phyloP scores from a whole-genome alignment of 2,888 invertebrate species.

The Neoaliturus tenellus region DNA sequence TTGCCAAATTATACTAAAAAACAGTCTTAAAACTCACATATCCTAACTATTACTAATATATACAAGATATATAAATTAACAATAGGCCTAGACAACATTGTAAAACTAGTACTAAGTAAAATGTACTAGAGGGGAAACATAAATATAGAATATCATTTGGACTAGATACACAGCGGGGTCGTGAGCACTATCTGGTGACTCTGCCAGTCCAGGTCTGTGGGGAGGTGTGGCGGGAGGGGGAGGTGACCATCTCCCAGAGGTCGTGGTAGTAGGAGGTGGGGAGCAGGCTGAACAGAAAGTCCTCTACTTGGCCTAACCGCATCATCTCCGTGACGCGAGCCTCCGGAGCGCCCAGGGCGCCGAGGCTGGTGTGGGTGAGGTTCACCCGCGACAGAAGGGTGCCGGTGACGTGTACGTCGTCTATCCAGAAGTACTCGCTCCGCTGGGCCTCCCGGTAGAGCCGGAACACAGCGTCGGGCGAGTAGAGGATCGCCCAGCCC shows the following conservation, averaged over 20 bases:
- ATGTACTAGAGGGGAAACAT: neutral
- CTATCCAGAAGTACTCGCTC: conserved; percentile 87
- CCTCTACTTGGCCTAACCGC: neutral
- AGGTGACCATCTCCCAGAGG: conserved; percentile 50
- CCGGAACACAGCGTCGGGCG: conserved; percentile 77
- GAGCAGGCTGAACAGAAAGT: conserved; percentile 50
- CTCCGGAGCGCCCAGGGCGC: conserved; percentile 45
- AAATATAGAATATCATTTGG: conserved; percentile 40
- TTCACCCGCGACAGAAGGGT: conserved; percentile 76
- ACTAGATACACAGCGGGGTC: neutral
- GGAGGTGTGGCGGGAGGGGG: neutral
- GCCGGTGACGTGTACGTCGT: conserved; percentile 88
- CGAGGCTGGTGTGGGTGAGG: conserved; percentile 73
- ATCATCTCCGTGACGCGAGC: conserved; percentile 35
- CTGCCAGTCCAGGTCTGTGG: conserved; percentile 20
- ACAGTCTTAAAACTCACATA: conserved; percentile 21
- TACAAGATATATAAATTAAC: conserved; percentile 20
- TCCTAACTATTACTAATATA: neutral
- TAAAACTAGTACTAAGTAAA: neutral
- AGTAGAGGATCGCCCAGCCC: conserved; percentile 83
- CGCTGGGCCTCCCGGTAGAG: conserved; percentile 78
- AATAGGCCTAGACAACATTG: neutral
- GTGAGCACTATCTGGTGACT: neutral
- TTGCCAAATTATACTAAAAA: neutral
- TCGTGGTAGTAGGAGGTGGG: conserved; percentile 36